These are phyloP conservation scores for Molothrus aeneus DNA, from an alignment of 2,797 vertebrate species.

Conservation along the genomic window DNA sequence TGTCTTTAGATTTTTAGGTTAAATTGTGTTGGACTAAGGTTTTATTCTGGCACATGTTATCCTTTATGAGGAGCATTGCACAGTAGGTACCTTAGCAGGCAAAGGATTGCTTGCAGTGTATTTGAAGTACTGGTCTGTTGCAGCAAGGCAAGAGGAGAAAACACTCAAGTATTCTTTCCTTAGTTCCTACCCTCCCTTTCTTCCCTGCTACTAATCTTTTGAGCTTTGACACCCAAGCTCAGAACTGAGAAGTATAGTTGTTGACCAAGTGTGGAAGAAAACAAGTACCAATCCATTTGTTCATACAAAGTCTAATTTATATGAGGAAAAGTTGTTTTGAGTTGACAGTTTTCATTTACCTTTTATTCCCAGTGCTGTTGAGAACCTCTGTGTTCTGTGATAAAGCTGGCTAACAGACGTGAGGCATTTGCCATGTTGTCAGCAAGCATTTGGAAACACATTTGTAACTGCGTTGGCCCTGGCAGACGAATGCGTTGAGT, in stretches of 20 bases:
- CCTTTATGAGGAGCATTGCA: not conserved
- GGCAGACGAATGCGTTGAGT: not conserved
- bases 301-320: constrained; percentile 16
- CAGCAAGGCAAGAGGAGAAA: not conserved
- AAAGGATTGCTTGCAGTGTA: not conserved
- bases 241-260: not conserved
- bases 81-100: not conserved
- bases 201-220: not conserved
- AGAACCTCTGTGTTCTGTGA: not conserved
- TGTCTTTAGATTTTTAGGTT: not conserved
- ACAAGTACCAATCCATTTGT: not conserved
- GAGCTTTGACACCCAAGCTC: not conserved
- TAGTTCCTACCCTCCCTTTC: not conserved
- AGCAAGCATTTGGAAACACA: constrained; percentile 16
- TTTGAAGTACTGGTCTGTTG: not conserved
- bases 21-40: not conserved
- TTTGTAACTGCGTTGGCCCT: not conserved
- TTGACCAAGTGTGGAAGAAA: constrained; percentile 22
- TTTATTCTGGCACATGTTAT: not conserved
- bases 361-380: not conserved
- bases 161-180: not conserved
- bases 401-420: constrained; percentile 2
- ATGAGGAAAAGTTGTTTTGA: constrained; percentile 23
- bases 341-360: constrained; percentile 51
- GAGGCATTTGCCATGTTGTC: constrained; percentile 31